Base-by-base conservation (phyloP, 2,797 vertebrate genomes). In the Malurus splendens region DNA sequence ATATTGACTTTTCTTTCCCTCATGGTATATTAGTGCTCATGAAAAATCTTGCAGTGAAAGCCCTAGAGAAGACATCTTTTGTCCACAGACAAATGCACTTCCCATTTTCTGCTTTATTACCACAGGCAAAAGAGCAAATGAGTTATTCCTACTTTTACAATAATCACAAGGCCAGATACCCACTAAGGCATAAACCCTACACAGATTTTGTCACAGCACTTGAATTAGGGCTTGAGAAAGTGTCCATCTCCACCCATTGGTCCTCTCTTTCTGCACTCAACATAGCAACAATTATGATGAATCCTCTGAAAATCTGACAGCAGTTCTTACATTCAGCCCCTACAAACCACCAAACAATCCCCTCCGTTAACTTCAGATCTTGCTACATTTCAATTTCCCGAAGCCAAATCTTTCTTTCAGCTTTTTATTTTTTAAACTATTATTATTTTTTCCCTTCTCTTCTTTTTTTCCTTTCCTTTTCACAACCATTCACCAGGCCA, bases 1-100 rank as follows among this genome's bases (percentile, higher is more conserved):
- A 50, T 62, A 95, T 66, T 80, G 84, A 88, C 59, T 89, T 89
- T 72, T 87, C 75, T 81, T 86, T 48, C 59, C 39, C 39, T 82
- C 27, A 7, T 0, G 4, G 65, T 77, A 62, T 82, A 75, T 80
- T 77, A 81, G 54, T 13, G 28, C 38, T 88, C 75, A 71, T 3
- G 28, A 92, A 90, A 90, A 85, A 77, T 50, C 65, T 82, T 68
- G 47, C 65, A 68, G 38, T 18, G 15, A 87, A 82, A 91, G 57
- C 65, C 51, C 33, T 45, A 39, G 44, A 82, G 66, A 74, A 89
- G n/a, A 91, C 90, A 82, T 72, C 65, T 74, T 90, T 74, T 82
- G 76, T 68, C 68, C 84, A 78, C 41, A 82, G 75, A 84, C 51
- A 93, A 88, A 85, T 28, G 45, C 25, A 80, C 54, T 92, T 86